Evolutionary conservation across 1,140 invertebrate species (phyloP).

Genomic region (Trichonephila inaurata): DNA sequence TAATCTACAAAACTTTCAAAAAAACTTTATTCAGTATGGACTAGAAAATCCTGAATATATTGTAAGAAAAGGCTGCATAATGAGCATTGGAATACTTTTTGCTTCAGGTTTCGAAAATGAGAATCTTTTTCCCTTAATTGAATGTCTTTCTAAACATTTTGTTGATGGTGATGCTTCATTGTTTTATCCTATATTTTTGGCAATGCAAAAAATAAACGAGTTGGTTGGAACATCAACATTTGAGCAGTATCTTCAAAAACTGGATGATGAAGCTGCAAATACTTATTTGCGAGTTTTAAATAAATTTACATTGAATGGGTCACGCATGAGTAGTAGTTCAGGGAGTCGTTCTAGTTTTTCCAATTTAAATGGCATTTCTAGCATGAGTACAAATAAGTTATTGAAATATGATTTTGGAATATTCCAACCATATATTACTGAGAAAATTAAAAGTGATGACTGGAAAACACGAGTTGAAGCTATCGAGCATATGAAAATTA

Average conservation of each 20-base stretch:
- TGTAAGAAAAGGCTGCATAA: constrained; percentile 77
- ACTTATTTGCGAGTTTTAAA: constrained; percentile 71
- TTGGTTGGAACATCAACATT: constrained; percentile 75
- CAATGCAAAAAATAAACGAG: constrained; percentile 77
- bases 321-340: constrained; percentile 67
- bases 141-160: constrained; percentile 77
- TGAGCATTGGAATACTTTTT: constrained; percentile 77
- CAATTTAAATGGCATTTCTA: constrained; percentile 49
- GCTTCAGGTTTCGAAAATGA: constrained; percentile 77
- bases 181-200: constrained; percentile 78
- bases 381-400: constrained; percentile 18
- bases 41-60: constrained; percentile 73
- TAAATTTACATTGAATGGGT: constrained; percentile 63
- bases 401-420: constrained; percentile 74
- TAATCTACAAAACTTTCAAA: constrained; percentile 77
- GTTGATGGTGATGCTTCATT: constrained; percentile 77
- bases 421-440: constrained; percentile 69
- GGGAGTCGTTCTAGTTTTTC: constrained; percentile 68
- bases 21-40: constrained; percentile 77
- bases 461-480: constrained; percentile 84
- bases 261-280: constrained; percentile 72
- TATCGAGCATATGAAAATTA: constrained; percentile 82
- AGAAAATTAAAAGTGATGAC: constrained; percentile 81
- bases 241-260: constrained; percentile 70
- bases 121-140: constrained; percentile 77